Conservation (phyloP, 2,113 vertebrate species). For the Circaetus cinerascens region DNA sequence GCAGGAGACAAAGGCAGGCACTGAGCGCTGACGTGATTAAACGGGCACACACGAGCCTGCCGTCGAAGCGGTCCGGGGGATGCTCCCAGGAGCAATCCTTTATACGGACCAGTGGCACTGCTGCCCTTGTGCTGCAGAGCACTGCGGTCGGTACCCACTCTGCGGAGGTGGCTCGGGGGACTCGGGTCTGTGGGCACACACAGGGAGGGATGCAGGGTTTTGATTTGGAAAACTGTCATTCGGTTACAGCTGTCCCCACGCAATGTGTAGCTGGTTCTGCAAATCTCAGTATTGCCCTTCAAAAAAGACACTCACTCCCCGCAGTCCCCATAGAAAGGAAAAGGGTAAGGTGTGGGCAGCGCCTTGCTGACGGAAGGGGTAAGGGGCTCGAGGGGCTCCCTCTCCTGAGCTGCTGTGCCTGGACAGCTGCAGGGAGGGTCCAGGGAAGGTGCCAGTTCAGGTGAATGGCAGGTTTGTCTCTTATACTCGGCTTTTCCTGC, state of each 20-base stretch:
- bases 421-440: background rate
- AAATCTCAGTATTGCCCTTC: background rate
- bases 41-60: fast-evolving
- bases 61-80: fast-evolving
- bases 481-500: background rate
- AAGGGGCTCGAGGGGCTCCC: background rate
- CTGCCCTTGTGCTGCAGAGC: background rate
- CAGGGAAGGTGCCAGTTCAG: background rate
- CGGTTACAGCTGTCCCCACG: fast-evolving
- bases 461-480: background rate
- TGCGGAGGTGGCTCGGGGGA: fast-evolving
- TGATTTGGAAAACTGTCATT: background rate
- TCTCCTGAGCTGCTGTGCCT: background rate
- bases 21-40: fast-evolving
- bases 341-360: background rate
- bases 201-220: fast-evolving
- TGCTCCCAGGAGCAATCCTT: fast-evolving
- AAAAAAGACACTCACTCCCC: fast-evolving
- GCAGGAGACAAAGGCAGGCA: fast-evolving
- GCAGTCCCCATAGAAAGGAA: fast-evolving
- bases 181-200: fast-evolving
- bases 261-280: fast-evolving
- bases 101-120: fast-evolving
- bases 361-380: fast-evolving
- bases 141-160: fast-evolving